phyloP scores from a whole-genome alignment of 92 coral and sea anemone species.

The Phenganax stokvisi region DNA sequence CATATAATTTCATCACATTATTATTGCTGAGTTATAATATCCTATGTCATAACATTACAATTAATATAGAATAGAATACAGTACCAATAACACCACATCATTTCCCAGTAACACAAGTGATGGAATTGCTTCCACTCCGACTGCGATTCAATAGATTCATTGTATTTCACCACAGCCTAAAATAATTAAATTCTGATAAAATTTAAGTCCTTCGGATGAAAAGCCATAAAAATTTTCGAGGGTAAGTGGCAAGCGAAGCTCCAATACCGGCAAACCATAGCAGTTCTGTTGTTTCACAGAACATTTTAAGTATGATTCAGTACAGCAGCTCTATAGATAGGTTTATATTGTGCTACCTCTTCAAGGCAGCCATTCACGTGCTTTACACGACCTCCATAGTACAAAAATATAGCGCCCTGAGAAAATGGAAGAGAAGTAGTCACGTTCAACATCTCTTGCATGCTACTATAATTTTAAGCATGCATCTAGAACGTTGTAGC shows the following conservation, averaged over 20 bases:
- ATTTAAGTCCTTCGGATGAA: not conserved
- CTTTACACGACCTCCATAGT: slow-evolving; percentile 85
- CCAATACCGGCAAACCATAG: too few relatives aligned
- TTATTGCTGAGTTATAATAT: too few relatives aligned
- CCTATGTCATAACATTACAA: too few relatives aligned
- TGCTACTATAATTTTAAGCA: not conserved
- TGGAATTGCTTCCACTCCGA: slow-evolving; percentile 99
- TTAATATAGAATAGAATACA: too few relatives aligned
- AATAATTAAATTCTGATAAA: not conserved
- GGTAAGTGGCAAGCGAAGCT: too few relatives aligned
- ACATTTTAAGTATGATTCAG: not conserved
- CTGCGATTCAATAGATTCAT: slow-evolving; percentile 76
- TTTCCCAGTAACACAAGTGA: slow-evolving; percentile 96
- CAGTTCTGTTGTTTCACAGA: too few relatives aligned
- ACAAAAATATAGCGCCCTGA: slow-evolving; percentile 91
- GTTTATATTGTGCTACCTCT: slow-evolving; percentile 53
- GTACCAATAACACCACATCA: slow-evolving; percentile 97
- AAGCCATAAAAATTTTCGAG: too few relatives aligned
- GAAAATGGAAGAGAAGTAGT: not conserved
- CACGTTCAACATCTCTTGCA: not conserved
- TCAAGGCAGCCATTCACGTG: slow-evolving; percentile 85
- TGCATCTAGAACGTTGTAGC: too few relatives aligned
- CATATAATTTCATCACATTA: too few relatives aligned
- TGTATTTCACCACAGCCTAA: slow-evolving; percentile 72
- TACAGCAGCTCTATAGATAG: not conserved